phyloP scores from a whole-genome alignment of 2,888 invertebrate species.

The Esperia sulphurella region DNA sequence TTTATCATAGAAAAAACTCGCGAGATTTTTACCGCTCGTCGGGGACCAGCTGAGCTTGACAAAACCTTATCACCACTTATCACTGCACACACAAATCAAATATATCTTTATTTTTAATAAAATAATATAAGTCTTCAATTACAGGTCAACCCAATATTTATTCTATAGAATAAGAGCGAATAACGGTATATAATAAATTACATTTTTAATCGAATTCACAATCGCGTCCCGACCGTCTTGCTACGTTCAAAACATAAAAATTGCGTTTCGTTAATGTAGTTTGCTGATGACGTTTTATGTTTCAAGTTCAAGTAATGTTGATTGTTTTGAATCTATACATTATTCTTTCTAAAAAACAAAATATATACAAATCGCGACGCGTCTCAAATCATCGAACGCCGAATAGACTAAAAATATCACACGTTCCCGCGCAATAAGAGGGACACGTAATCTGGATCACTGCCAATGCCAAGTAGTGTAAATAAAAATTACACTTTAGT shows the following conservation, averaged over 20 bases:
- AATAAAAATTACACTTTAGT: conserved; percentile 31
- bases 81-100: conserved; percentile 19
- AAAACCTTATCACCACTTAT: conserved; percentile 61
- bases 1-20: conserved; percentile 63
- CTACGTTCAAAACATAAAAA: conserved; percentile 35
- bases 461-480: conserved; percentile 62
- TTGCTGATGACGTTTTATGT: not conserved
- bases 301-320: no score
- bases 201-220: conserved; percentile 24
- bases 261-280: conserved; percentile 31
- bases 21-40: conserved; percentile 73
- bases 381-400: conserved; percentile 50
- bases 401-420: conserved; percentile 71
- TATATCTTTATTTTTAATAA: no score
- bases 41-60: conserved; percentile 74
- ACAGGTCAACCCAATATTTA: no score
- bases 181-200: conserved; percentile 28
- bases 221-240: conserved; percentile 21
- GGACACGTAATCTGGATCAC: conserved; percentile 74
- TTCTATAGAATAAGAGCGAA: conserved; percentile 9
- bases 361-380: conserved; percentile 35
- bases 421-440: conserved; percentile 72
- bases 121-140: no score
- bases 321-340: no score
- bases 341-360: conserved; percentile 33